Percentiles rank a stretch among this genome's conserved stretches.
Conservation (phyloP, 2,113 vertebrate genomes). For the Notechis scutatus region DNA sequence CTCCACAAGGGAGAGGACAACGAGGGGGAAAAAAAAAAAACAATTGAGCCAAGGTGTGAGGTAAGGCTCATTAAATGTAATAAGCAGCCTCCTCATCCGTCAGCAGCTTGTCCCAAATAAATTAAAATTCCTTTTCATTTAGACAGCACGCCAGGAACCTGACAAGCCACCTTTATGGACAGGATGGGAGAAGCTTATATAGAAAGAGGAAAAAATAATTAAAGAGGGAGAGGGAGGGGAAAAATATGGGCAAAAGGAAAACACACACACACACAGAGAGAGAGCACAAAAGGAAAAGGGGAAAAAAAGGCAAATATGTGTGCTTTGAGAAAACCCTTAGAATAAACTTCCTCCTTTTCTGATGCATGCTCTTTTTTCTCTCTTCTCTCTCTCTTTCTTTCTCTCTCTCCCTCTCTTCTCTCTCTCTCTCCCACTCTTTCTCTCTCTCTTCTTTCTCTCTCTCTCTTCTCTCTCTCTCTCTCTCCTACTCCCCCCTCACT, state of each 20-base stretch:
- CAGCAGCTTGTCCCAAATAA: slow-evolving; percentile 83
- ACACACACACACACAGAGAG: too few relatives aligned
- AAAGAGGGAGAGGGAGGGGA: slow-evolving; percentile 51
- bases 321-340: slow-evolving; percentile 61
- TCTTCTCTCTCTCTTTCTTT: too few relatives aligned
- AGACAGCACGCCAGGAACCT: slow-evolving; percentile 72
- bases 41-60: slow-evolving; percentile 62
- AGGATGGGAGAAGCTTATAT: slow-evolving; percentile 53
- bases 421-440: too few relatives aligned
- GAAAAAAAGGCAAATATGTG: slow-evolving; percentile 33
- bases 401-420: too few relatives aligned
- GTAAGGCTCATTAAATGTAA: slow-evolving; percentile 77
- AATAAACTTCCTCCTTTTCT: slow-evolving; percentile 63
- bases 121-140: slow-evolving; percentile 82
- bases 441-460: too few relatives aligned
- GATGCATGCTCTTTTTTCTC: not conserved
- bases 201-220: slow-evolving; percentile 51
- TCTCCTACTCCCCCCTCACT: too few relatives aligned
- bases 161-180: slow-evolving; percentile 74
- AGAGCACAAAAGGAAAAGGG: too few relatives aligned
- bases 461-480: too few relatives aligned
- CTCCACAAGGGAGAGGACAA: slow-evolving; percentile 65
- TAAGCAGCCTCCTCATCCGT: slow-evolving; percentile 74
- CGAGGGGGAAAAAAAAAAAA: too few relatives aligned
- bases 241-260: slow-evolving; percentile 19